Conservation (phyloP, 2,113 vertebrate species). For the Pseudopodoces humilis region DNA sequence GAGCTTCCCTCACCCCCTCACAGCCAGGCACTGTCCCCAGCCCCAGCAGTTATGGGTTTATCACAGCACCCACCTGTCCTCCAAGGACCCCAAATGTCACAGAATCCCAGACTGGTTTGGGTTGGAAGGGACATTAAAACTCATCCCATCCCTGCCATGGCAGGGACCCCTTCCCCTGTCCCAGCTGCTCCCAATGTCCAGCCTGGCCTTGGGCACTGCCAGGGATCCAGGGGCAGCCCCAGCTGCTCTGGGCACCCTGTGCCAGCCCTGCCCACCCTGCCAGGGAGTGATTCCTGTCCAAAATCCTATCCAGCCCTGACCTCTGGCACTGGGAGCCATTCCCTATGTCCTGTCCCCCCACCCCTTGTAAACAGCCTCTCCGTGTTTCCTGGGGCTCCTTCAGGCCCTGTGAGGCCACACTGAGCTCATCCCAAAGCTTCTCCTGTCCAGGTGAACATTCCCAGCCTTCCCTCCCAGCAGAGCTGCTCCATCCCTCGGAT, state of each 20-base stretch:
- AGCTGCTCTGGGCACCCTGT: neutral
- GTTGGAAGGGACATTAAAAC: fast-evolving
- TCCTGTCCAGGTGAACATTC: neutral
- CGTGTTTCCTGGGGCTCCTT: neutral
- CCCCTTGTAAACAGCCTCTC: too few relatives aligned
- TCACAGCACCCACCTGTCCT: neutral
- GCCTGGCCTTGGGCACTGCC: neutral
- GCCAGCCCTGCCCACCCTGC: neutral
- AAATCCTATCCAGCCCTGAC: neutral
- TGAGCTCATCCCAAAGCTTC: neutral
- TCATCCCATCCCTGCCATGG: fast-evolving
- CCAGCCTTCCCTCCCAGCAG: neutral
- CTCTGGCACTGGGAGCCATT: neutral
- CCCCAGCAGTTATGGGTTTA: neutral
- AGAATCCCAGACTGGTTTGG: neutral
- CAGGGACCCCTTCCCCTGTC: neutral
- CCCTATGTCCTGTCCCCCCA: neutral
- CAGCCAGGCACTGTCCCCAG: neutral
- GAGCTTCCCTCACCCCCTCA: neutral
- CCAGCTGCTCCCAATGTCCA: neutral
- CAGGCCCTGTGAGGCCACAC: neutral
- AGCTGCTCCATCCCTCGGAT: neutral
- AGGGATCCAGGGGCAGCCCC: neutral
- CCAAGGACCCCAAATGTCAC: neutral
- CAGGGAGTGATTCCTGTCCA: neutral